Evolutionary conservation across 2,797 vertebrate genomes (phyloP).

Genomic region (Odontamblyopus rebecca): DNA sequence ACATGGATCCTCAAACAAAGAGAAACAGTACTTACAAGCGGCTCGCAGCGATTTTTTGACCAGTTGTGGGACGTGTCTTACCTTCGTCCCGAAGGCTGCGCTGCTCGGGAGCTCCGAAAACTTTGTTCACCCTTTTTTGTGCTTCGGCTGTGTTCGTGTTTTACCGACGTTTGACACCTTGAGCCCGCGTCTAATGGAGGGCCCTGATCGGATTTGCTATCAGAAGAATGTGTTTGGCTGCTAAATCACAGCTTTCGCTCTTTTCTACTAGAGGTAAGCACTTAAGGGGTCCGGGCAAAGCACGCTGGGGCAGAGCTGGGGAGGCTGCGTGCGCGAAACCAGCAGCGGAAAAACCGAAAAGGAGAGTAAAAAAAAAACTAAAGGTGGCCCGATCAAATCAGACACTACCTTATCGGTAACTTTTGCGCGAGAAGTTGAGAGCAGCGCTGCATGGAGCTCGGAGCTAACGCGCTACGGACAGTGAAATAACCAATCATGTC

Average conservation of each 20-base stretch:
- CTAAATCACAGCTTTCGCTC: conserved; percentile 64
- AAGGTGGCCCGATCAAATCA: not conserved
- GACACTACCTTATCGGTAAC: conserved; percentile 1
- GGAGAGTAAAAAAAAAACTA: not conserved
- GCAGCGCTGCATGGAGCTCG: conserved; percentile 5
- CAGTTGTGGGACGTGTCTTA: conserved; percentile 47
- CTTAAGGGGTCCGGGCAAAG: conserved; percentile 26
- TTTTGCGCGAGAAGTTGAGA: conserved; percentile 24
- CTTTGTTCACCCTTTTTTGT: conserved; percentile 9
- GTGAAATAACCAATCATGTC: not conserved
- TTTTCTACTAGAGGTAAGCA: conserved; percentile 78
- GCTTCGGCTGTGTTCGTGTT: conserved; percentile 46
- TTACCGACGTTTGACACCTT: conserved; percentile 53
- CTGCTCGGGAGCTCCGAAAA: conserved; percentile 39
- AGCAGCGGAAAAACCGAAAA: not conserved
- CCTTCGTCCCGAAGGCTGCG: conserved; percentile 51
- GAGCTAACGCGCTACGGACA: not conserved
- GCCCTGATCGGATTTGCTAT: conserved; percentile 78
- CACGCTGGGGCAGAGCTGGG: not conserved
- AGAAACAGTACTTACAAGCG: conserved; percentile 19
- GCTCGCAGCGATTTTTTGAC: conserved; percentile 17
- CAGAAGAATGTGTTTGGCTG: conserved; percentile 71
- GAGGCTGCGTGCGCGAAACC: conserved; percentile 7
- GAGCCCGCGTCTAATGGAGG: conserved; percentile 81
- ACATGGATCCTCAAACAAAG: conserved; percentile 36